Conservation (phyloP, 1,140 invertebrate genomes). For the Neodiprion virginianus region DNA sequence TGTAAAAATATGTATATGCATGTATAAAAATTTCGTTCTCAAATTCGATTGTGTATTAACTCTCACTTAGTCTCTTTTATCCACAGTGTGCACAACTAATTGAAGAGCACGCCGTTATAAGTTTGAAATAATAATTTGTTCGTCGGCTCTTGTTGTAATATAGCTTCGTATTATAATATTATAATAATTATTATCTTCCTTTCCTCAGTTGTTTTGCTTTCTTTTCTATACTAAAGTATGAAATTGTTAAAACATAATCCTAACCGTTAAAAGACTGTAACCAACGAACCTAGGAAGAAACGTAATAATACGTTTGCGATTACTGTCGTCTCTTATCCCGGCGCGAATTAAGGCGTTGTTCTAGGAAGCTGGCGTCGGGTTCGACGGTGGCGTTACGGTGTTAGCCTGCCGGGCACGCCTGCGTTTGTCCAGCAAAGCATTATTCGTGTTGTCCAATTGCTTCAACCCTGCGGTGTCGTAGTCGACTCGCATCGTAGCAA, state of each 20-base stretch:
- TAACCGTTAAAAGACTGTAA: constrained; percentile 36
- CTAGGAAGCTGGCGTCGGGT: constrained; percentile 44
- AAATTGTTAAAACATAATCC: constrained; percentile 40
- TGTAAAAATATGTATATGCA: no score
- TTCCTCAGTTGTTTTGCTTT: no score
- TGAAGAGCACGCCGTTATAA: no score
- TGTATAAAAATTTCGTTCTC: no score
- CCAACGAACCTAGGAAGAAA: constrained; percentile 40
- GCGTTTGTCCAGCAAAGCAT: constrained; percentile 88
- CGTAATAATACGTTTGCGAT: constrained; percentile 29
- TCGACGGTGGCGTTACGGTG: constrained; percentile 31
- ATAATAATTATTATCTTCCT: no score
- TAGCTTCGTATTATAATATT: neutral
- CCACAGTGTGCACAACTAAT: no score
- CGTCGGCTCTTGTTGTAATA: neutral
- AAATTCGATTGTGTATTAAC: no score
- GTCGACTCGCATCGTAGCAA: constrained; percentile 96
- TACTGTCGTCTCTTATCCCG: constrained; percentile 22
- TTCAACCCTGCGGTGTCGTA: constrained; percentile 80
- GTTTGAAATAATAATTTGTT: neutral
- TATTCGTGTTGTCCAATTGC: constrained; percentile 88
- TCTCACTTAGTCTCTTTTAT: no score
- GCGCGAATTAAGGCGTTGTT: constrained; percentile 16
- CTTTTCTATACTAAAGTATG: neutral
- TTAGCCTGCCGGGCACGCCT: constrained; percentile 48